Conservation (phyloP, 2,888 invertebrate genomes). For the Dyspetes luteomarginatus region DNA sequence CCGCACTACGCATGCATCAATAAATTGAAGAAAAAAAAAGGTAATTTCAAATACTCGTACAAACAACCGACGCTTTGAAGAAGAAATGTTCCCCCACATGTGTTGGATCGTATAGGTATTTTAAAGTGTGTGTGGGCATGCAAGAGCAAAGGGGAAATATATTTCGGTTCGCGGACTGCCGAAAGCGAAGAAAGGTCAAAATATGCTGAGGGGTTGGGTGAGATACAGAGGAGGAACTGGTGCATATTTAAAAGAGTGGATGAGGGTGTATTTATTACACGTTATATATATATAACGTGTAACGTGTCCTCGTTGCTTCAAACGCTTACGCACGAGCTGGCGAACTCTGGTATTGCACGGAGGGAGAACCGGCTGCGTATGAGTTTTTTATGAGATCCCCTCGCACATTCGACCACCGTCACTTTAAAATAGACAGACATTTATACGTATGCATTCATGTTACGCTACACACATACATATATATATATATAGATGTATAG, state of each 20-base stretch:
- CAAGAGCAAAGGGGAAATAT: conserved; percentile 37
- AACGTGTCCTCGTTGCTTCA: conserved; percentile 56
- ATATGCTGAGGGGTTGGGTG: conserved; percentile 5
- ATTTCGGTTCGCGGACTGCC: conserved; percentile 38
- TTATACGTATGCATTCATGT: conserved; percentile 45
- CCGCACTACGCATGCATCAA: neutral
- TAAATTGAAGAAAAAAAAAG: neutral
- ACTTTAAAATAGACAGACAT: conserved; percentile 63
- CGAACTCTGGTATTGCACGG: conserved; percentile 39
- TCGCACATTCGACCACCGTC: conserved; percentile 32
- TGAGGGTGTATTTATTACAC: conserved; percentile 15
- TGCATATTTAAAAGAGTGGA: conserved; percentile 62
- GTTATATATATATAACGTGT: neutral
- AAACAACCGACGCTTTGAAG: neutral
- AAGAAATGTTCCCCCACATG: conserved; percentile 23
- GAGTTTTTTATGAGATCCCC: conserved; percentile 64
- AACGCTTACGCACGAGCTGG: conserved; percentile 58
- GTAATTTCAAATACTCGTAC: neutral
- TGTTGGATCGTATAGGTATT: conserved; percentile 14
- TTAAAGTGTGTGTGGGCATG: conserved; percentile 16
- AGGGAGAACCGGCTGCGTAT: conserved; percentile 59
- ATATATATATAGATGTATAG: neutral
- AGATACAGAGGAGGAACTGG: conserved; percentile 40
- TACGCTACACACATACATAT: neutral
- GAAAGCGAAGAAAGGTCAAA: conserved; percentile 51